Conservation (phyloP, 2,797 vertebrate species). For the Stomatorhinus walkeri region DNA sequence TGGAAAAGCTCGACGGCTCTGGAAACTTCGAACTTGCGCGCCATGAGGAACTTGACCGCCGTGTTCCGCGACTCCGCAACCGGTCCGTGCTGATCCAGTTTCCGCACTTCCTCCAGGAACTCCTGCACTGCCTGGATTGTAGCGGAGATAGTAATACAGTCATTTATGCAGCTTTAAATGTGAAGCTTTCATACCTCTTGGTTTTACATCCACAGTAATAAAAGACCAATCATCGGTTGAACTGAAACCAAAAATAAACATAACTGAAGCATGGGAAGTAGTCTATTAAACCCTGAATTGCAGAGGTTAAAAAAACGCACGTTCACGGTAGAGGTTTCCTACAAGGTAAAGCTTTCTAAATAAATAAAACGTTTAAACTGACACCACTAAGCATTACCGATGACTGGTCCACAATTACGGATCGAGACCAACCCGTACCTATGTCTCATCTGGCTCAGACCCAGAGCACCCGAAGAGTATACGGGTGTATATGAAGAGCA, state of each 20-base stretch:
- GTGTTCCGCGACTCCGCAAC: conserved; percentile 66
- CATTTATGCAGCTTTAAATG: background rate
- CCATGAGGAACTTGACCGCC: conserved; percentile 76
- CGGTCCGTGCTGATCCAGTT: conserved; percentile 63
- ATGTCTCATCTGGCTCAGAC: background rate
- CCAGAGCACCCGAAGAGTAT: background rate
- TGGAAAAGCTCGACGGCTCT: conserved; percentile 73
- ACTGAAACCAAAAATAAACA: background rate
- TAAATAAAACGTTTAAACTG: background rate
- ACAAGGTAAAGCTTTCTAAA: background rate
- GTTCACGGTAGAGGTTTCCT: background rate
- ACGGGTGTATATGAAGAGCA: background rate
- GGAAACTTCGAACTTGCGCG: conserved; percentile 73
- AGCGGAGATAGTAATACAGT: background rate
- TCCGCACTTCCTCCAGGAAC: conserved; percentile 68
- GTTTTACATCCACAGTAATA: background rate
- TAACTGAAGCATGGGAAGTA: background rate
- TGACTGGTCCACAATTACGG: background rate
- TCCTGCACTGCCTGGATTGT: conserved; percentile 63
- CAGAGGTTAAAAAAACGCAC: background rate
- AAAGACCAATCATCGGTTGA: background rate
- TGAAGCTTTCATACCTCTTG: background rate
- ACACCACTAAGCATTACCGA: background rate
- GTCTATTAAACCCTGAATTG: background rate
- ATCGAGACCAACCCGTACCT: background rate